These are phyloP conservation scores for Noctua pronuba DNA, from an alignment of 2,888 invertebrate species.

Conservation along the genomic window DNA sequence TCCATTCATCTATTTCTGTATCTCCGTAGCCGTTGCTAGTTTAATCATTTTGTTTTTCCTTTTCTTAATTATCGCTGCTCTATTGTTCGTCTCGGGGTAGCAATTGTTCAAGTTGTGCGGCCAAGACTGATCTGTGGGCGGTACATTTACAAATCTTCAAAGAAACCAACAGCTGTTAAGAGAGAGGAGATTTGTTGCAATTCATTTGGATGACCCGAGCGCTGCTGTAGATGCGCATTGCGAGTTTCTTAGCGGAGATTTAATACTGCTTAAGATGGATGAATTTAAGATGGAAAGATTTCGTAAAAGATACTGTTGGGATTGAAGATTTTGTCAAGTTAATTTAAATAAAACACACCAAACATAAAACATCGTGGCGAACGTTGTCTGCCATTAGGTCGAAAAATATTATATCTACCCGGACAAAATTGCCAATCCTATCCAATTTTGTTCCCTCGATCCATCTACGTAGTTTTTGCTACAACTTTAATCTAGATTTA, in stretches of 20 bases:
- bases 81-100: constrained; percentile 46
- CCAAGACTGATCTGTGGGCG: constrained; percentile 43
- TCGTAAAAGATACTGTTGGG: not conserved
- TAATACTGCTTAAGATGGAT: constrained; percentile 19
- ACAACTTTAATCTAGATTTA: not conserved
- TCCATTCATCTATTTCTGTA: constrained; percentile 19
- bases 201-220: constrained; percentile 56
- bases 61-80: constrained; percentile 56
- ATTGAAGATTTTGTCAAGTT: not conserved
- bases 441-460: not conserved
- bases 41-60: constrained; percentile 49
- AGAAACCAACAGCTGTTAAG: constrained; percentile 53
- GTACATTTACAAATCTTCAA: constrained; percentile 47
- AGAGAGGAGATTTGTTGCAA: constrained; percentile 50
- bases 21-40: constrained; percentile 26
- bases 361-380: not conserved
- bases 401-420: not conserved
- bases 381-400: not conserved
- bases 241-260: constrained; percentile 47
- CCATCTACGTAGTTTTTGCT: not conserved
- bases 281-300: constrained; percentile 10
- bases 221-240: constrained; percentile 45
- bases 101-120: constrained; percentile 26
- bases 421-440: not conserved
- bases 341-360: not conserved